Evolutionary conservation across 2,797 vertebrate genomes (phyloP).

Genomic region (Gambusia yucatana): DNA sequence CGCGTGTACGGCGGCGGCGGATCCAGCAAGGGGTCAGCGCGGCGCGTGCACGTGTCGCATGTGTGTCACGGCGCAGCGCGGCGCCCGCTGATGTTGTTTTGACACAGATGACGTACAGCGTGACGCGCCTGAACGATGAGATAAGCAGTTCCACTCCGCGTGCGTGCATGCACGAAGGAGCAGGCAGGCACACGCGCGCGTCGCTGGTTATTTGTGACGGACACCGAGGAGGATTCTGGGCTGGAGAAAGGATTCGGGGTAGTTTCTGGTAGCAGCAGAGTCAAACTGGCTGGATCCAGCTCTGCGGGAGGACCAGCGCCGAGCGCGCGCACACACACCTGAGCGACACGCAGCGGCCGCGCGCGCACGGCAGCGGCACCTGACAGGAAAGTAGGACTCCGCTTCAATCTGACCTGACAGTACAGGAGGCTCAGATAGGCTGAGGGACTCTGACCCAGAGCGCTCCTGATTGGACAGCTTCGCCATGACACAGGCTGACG

Average conservation of each 20-base stretch:
- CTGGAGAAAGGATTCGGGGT: conserved; percentile 35
- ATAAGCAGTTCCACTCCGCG: conserved; percentile 56
- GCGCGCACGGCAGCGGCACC: not conserved
- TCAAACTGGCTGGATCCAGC: conserved; percentile 1
- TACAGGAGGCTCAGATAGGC: not conserved
- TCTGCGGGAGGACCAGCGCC: conserved; percentile 17
- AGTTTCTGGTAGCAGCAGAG: not conserved
- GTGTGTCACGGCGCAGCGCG: conserved; percentile 18
- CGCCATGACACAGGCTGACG: not conserved
- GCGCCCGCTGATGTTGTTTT: conserved; percentile 69
- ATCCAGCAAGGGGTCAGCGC: not conserved
- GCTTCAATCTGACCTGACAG: not conserved
- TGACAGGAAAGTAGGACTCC: conserved; percentile 1
- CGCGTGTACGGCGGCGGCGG: not conserved
- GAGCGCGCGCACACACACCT: not conserved
- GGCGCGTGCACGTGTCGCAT: conserved; percentile 10
- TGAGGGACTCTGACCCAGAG: not conserved
- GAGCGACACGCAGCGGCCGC: not conserved
- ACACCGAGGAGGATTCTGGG: conserved; percentile 46
- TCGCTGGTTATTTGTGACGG: conserved; percentile 13
- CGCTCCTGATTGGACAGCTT: not conserved
- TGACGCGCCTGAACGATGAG: conserved; percentile 68
- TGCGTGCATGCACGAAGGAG: conserved; percentile 30
- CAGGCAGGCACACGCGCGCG: conserved; percentile 1
- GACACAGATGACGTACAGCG: conserved; percentile 71